phyloP scores from a whole-genome alignment of 2,797 vertebrate genomes.

The Coluber constrictor region DNA sequence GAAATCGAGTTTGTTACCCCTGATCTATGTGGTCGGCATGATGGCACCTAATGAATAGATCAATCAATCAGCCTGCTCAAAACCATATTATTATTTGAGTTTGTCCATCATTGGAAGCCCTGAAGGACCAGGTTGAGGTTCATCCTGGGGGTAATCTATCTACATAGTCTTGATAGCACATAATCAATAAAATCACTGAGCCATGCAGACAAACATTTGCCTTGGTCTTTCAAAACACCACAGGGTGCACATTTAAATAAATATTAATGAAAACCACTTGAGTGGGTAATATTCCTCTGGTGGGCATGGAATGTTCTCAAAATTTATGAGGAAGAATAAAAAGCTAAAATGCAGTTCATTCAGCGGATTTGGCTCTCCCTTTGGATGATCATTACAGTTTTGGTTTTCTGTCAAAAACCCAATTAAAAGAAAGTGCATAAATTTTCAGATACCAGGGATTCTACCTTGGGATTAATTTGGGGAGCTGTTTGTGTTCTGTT shows the following conservation, averaged over 20 bases:
- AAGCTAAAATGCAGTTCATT: not conserved
- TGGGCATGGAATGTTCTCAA: not conserved
- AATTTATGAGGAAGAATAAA: not conserved
- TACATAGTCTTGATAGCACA: not conserved
- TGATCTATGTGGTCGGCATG: not conserved
- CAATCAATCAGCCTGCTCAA: not conserved
- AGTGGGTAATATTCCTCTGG: not conserved
- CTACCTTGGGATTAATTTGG: constrained; percentile 2
- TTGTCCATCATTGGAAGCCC: not conserved
- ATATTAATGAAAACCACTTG: not conserved
- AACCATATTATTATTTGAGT: not conserved
- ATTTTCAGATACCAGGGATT: not conserved
- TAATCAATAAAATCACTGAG: not conserved
- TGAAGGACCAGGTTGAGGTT: not conserved
- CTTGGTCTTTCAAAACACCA: not conserved
- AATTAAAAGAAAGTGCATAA: not conserved
- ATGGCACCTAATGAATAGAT: not conserved
- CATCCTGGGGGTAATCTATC: not conserved
- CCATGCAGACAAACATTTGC: not conserved
- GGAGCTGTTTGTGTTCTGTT: not conserved
- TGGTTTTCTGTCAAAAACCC: constrained; percentile 5
- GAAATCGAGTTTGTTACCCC: too few relatives aligned
- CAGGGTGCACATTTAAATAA: not conserved
- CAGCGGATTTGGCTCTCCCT: not conserved
- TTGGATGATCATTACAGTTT: not conserved